Evolutionary conservation across 1,140 invertebrate genomes (phyloP), one percentile per base, ranked within the genome.

Genomic region (Rhopalosiphum padi): DNA sequence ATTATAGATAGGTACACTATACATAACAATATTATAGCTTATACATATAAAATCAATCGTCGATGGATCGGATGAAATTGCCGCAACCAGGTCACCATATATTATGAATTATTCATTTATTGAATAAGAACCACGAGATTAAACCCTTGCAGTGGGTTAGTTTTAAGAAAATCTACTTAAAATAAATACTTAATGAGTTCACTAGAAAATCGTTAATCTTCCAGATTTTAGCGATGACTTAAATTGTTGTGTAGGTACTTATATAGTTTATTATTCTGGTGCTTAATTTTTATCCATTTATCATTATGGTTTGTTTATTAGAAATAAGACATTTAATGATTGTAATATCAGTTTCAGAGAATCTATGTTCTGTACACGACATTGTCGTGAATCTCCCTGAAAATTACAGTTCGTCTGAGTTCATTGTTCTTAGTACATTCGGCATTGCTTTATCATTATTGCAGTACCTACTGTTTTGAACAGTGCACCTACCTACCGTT

Each of bases 91-190:
- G n/a, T 53, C 87, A 23, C 46, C n/a, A 53, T 53, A 89, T 53
- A 53, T 15, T 85, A 89, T 89, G 46, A 53, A 89, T 89, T 51
- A 89, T 89, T 89, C n/a, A 89, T 53, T 53, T 89, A 53, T 51
- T 89, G 30, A 46, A 87, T 87, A 15, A 46, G 15, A 87, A 87
- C 30, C 23, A 87, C 22, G 15, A 87, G 43, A 46, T n/a, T 46
- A 46, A 87, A 87, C 43, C 85, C 15, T 87, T 85, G 37, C 23
- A 43, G 37, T 37, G 77, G 21, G 30, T 85, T 41, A 35, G 18
- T 35, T 55, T 41, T 37, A 89, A 89, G 48, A 55, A 89, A 55
- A 89, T 37, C 48, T 41, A 89, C 51, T 53, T 55, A 55, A 53
- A 55, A 55, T 89, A 89, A 89, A 89, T 89, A 89, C 37, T 89